A percentile compares a stretch with the other conserved stretches of the same genome.
Evolutionary conservation across 1,140 invertebrate genomes (phyloP).

Genomic region (Dufourea novaeangliae): DNA sequence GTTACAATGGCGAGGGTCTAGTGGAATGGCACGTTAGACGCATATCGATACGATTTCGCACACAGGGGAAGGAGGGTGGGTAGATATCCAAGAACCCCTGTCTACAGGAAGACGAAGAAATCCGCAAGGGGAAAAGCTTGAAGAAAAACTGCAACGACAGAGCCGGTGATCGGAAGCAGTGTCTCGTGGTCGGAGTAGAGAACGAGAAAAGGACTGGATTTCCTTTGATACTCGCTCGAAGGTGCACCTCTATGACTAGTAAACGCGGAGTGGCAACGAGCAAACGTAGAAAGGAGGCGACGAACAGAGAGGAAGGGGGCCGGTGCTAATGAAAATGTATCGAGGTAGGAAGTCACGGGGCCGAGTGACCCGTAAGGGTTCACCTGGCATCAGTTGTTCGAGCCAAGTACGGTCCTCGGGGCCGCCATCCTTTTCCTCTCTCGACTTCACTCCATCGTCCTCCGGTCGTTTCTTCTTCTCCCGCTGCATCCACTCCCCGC

Average conservation of each 20-base stretch:
- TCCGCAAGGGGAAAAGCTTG: constrained; percentile 18
- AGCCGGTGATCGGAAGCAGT: too few relatives aligned
- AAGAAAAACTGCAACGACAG: constrained; percentile 10
- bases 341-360: constrained; percentile 58
- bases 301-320: not conserved
- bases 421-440: constrained; percentile 17
- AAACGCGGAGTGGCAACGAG: constrained; percentile 14
- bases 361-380: constrained; percentile 51
- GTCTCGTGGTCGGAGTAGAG: not conserved
- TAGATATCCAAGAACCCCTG: not conserved
- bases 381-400: constrained; percentile 36
- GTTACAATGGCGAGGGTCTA: not conserved
- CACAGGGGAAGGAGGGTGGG: not conserved
- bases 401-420: constrained; percentile 35
- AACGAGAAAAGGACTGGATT: constrained; percentile 9
- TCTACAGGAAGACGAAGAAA: constrained; percentile 12
- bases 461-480: constrained; percentile 34
- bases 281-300: not conserved
- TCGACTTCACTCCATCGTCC: constrained; percentile 27
- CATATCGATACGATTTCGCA: constrained; percentile 32
- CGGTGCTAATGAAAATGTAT: constrained; percentile 71
- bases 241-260: constrained; percentile 26
- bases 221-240: constrained; percentile 36
- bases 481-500: constrained; percentile 1
- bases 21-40: constrained; percentile 35